These are phyloP conservation scores for Artibeus jamaicensis DNA, from an alignment of 2,797 vertebrate genomes.

Conservation along the genomic window DNA sequence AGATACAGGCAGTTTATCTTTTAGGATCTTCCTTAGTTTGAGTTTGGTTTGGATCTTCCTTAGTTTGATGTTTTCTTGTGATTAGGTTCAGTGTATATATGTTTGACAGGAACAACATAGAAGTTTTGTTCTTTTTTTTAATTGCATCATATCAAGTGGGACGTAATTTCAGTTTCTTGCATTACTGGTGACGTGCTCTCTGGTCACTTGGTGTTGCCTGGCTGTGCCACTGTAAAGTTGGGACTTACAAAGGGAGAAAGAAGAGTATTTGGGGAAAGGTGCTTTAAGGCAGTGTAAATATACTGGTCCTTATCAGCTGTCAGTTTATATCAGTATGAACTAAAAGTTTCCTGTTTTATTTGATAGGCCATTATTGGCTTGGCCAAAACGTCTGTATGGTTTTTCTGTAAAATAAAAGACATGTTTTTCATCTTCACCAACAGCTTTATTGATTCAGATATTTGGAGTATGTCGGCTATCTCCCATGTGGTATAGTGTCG, in stretches of 20 bases:
- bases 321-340: background rate
- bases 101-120: background rate
- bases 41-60: background rate
- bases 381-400: background rate
- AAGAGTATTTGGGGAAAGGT: background rate
- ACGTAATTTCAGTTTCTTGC: background rate
- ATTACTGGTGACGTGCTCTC: background rate
- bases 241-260: background rate
- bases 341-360: background rate
- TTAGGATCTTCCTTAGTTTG: background rate
- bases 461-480: background rate
- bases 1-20: background rate
- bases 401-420: background rate
- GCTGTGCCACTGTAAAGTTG: background rate
- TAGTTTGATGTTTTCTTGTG: background rate
- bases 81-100: background rate
- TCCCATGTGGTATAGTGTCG: background rate
- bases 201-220: background rate
- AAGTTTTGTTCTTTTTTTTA: background rate
- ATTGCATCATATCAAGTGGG: background rate
- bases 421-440: background rate
- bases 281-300: slow-evolving; percentile 3
- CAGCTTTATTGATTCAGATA: background rate
- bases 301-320: background rate
- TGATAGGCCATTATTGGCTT: background rate